Base-by-base conservation (phyloP, 2,888 invertebrate species). In the Orchestes rusci region DNA sequence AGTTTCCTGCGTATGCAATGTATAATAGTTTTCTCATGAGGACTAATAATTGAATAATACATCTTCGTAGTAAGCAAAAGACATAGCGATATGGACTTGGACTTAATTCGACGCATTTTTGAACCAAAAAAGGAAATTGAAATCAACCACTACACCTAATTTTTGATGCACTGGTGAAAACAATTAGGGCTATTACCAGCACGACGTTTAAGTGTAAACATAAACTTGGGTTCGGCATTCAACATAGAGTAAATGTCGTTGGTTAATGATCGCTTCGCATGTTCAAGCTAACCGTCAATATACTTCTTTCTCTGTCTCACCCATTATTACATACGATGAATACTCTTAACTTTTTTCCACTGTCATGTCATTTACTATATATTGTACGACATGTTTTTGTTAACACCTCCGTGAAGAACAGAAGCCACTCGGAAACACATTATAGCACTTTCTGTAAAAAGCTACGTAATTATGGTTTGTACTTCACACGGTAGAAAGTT, bases 241-340 rank as follows among this genome's bases (percentile, higher is more conserved):
- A 39, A 28, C 39, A 23, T 39, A 42, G 33, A 45, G 41, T 45
- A 48, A 48, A 48, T 48, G 48, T 48, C 35, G 48, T 38, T 33
- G n/a, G 59, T 58, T 61, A 59, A 61, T 60, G 61, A 59, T 56
- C 56, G 50, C 50, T 57, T 61, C 54, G 61, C 61, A 59, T 61
- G 61, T 50, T n/a, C n/a, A n/a, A n/a, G n/a, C n/a, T n/a, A n/a
- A n/a, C n/a, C 37, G 38, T 8, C 34, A 3, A 16, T 13, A n/a
- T 13, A n/a, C 34, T 17, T 16, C 34, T 17, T 7, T 33, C 42
- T 41, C 41, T 17, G 20, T 46, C 39, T 39, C 20, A 23, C 12
- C 37, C 12, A 10, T n/a, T n/a, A 12, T 7, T 7, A n/a, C 7
- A 8, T 23, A 23, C 10, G 27, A 8, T 23, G 27, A 23, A 31